Evolutionary conservation across 2,113 vertebrate genomes (phyloP).

Genomic region (Brachyhypopomus gauderio): DNA sequence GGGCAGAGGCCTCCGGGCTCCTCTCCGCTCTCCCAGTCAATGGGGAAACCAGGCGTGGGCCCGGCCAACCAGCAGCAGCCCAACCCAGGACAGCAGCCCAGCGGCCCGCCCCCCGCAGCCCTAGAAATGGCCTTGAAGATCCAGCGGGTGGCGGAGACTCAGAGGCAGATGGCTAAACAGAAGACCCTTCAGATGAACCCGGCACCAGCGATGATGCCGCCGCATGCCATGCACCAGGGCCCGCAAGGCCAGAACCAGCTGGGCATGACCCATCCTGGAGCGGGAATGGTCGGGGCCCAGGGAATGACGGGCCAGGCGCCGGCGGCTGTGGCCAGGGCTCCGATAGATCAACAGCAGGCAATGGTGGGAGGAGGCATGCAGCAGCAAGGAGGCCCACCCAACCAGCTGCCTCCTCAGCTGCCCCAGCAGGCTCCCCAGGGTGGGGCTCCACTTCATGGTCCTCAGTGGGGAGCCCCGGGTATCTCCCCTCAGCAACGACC

Average conservation of each 20-base stretch:
- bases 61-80: constrained; percentile 84
- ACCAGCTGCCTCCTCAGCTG: constrained; percentile 75
- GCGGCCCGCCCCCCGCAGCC: constrained; percentile 88
- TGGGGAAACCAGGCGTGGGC: constrained; percentile 91
- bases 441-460: constrained; percentile 72
- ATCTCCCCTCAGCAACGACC: constrained; percentile 78
- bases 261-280: constrained; percentile 81
- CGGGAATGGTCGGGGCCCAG: constrained; percentile 72
- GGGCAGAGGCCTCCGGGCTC: constrained; percentile 83
- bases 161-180: constrained; percentile 91
- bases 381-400: constrained; percentile 79
- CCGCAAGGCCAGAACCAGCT: constrained; percentile 79
- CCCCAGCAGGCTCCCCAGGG: constrained; percentile 73
- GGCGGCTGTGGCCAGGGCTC: constrained; percentile 69
- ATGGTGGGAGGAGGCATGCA: constrained; percentile 73
- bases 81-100: constrained; percentile 62
- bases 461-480: constrained; percentile 70
- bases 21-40: constrained; percentile 82
- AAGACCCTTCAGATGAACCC: constrained; percentile 83
- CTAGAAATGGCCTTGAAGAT: constrained; percentile 97
- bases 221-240: constrained; percentile 82
- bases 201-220: constrained; percentile 74
- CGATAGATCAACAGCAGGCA: constrained; percentile 75
- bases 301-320: constrained; percentile 76
- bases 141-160: constrained; percentile 91